phyloP scores from a whole-genome alignment of 2,888 invertebrate species.

The Watsonalla binaria region DNA sequence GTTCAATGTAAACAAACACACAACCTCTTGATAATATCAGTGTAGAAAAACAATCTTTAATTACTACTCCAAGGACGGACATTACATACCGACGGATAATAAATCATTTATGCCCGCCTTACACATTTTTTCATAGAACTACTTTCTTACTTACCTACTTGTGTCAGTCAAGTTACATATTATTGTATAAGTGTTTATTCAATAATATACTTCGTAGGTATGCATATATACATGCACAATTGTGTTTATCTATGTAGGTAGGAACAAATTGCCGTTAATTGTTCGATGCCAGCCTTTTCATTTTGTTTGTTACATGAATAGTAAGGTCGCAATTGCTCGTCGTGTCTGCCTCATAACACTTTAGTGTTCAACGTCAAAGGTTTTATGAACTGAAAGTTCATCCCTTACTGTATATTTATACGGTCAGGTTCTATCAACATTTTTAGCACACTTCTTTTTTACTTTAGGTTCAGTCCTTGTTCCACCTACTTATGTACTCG shows the following conservation, averaged over 20 bases:
- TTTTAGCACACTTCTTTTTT: not conserved
- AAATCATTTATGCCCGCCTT: not conserved
- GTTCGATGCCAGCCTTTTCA: too few relatives aligned
- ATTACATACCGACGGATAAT: too few relatives aligned
- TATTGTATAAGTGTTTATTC: too few relatives aligned
- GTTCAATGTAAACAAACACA: too few relatives aligned
- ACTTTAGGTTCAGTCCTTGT: too few relatives aligned
- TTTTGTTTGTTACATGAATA: not conserved
- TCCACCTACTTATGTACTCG: too few relatives aligned
- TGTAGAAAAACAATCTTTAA: too few relatives aligned
- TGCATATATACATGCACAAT: not conserved
- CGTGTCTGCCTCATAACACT: constrained; percentile 31
- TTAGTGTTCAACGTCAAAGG: constrained; percentile 33
- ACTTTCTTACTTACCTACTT: not conserved
- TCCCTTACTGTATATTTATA: constrained; percentile 2
- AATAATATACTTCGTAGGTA: too few relatives aligned
- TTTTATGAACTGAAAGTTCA: constrained; percentile 37
- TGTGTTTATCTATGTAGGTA: not conserved
- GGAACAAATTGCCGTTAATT: not conserved
- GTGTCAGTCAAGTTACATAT: not conserved
- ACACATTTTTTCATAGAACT: not conserved
- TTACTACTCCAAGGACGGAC: too few relatives aligned
- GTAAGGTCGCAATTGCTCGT: not conserved
- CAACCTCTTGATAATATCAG: too few relatives aligned
- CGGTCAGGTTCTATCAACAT: not conserved